Evolutionary conservation across 2,797 vertebrate genomes (phyloP).

Genomic region (Nannoperca obscura): DNA sequence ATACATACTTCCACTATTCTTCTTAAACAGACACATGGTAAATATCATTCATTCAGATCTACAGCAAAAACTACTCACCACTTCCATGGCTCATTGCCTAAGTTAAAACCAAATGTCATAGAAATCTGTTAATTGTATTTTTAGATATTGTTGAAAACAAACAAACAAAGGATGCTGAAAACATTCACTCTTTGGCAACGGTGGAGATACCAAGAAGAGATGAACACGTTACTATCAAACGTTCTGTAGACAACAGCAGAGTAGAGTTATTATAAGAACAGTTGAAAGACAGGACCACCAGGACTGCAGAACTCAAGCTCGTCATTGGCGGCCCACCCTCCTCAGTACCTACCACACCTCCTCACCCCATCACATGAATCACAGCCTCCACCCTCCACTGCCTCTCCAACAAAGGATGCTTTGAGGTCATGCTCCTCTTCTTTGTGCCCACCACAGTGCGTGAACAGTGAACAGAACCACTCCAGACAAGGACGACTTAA

Average conservation of each 20-base stretch:
- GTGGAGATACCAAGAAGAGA: constrained; percentile 9
- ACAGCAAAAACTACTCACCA: neutral
- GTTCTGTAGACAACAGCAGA: neutral
- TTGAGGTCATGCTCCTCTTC: constrained; percentile 81
- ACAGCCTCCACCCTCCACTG: constrained; percentile 71
- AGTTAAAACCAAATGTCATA: neutral
- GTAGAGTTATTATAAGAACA: constrained; percentile 47
- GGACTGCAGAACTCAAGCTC: constrained; percentile 66
- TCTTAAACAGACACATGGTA: neutral
- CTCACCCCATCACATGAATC: constrained; percentile 78
- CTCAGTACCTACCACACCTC: constrained; percentile 73
- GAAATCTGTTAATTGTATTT: neutral
- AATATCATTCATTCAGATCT: neutral
- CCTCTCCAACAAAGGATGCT: constrained; percentile 82
- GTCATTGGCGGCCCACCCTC: constrained; percentile 75
- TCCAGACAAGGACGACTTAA: constrained; percentile 68
- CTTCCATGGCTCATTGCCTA: neutral
- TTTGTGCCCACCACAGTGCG: constrained; percentile 62
- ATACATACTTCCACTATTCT: neutral
- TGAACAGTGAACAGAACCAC: constrained; percentile 60
- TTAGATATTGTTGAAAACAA: neutral
- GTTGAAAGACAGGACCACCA: constrained; percentile 76
- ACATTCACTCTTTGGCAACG: neutral
- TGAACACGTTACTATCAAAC: constrained; percentile 39
- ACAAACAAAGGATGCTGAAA: neutral